Percentiles rank a stretch among this genome's conserved stretches.
phyloP scores from a whole-genome alignment of 2,888 invertebrate genomes.

The Allolobophora icterica region DNA sequence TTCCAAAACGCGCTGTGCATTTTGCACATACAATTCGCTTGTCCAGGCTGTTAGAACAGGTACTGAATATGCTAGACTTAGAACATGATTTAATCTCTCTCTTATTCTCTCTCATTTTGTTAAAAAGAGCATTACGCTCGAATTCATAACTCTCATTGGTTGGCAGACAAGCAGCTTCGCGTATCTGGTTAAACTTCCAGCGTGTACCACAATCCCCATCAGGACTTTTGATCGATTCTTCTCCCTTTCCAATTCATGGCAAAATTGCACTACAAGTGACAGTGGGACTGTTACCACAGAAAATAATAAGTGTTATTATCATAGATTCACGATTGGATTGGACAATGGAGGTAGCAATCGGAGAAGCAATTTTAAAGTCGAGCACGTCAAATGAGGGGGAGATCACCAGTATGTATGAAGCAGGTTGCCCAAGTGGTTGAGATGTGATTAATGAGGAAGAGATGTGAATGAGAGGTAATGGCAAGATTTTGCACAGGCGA shows the following conservation, averaged over 20 bases:
- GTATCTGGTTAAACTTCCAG: neutral
- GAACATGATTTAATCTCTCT: neutral
- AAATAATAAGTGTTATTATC: no score
- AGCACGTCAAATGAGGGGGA: no score
- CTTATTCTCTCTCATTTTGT: neutral
- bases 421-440: no score
- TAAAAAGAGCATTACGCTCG: neutral
- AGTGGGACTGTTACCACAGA: neutral
- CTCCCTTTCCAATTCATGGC: neutral
- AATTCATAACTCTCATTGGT: neutral
- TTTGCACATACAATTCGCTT: neutral
- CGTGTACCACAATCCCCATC: neutral
- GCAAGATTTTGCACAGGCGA: no score
- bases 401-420: no score
- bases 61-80: neutral
- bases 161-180: neutral
- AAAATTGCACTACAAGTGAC: neutral
- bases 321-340: no score
- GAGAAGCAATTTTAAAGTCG: no score
- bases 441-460: no score
- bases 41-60: neutral
- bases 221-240: neutral
- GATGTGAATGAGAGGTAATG: no score
- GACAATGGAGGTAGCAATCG: no score
- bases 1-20: neutral